phyloP scores from a whole-genome alignment of 92 coral and sea anemone species.

The Phenganax subtilis region DNA sequence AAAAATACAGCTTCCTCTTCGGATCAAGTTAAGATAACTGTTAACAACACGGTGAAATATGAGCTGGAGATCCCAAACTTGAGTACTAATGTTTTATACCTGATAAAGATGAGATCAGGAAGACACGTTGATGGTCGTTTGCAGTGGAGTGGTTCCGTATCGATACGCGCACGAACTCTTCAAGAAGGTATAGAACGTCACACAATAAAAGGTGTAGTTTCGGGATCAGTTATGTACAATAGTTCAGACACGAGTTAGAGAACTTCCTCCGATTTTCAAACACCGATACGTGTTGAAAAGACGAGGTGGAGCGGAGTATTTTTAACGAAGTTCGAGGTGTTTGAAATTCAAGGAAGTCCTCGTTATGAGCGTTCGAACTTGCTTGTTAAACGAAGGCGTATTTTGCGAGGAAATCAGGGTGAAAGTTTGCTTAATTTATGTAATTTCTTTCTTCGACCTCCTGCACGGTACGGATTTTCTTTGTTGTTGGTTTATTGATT shows the following conservation, averaged over 20 bases:
- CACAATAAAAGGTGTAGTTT: not conserved
- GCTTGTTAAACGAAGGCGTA: too few relatives aligned
- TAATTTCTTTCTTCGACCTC: not conserved
- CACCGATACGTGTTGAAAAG: too few relatives aligned
- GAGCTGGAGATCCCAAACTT: slow-evolving; percentile 43
- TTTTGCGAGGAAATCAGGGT: too few relatives aligned
- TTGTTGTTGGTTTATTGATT: too few relatives aligned
- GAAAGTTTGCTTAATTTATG: not conserved
- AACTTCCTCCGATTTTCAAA: not conserved
- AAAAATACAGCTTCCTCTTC: slow-evolving; percentile 18
- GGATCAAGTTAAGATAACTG: not conserved
- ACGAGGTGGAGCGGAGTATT: too few relatives aligned
- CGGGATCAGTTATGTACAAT: too few relatives aligned
- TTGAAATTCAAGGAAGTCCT: too few relatives aligned
- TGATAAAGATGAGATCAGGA: slow-evolving; percentile 59
- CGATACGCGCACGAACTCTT: slow-evolving; percentile 47
- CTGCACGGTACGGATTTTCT: too few relatives aligned
- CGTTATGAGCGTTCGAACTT: too few relatives aligned
- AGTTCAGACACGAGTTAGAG: not conserved
- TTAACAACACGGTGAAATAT: not conserved
- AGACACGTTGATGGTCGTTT: slow-evolving; percentile 54
- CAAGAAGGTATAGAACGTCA: slow-evolving; percentile 60
- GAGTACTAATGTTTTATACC: slow-evolving; percentile 57
- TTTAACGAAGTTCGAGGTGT: too few relatives aligned
- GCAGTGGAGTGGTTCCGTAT: slow-evolving; percentile 55